phyloP scores from a whole-genome alignment of 2,113 vertebrate genomes.

The Gymnogyps californianus region DNA sequence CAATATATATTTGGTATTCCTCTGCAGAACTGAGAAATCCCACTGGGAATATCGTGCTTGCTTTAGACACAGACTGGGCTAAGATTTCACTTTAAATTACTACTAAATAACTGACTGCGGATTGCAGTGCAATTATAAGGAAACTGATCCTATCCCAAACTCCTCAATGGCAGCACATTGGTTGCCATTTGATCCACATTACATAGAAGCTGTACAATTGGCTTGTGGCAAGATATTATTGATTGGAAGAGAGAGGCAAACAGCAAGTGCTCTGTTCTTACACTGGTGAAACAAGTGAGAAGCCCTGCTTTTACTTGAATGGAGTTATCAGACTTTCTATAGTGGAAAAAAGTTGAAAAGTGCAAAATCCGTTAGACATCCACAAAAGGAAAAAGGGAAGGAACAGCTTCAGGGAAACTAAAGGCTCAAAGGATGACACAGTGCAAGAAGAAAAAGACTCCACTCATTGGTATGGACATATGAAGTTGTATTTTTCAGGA shows the following conservation, averaged over 20 bases:
- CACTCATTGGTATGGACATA: fast-evolving
- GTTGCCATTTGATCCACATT: neutral
- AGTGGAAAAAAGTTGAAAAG: neutral
- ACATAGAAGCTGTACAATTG: neutral
- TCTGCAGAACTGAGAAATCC: neutral
- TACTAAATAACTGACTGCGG: neutral
- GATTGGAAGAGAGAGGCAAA: neutral
- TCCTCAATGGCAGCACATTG: fast-evolving
- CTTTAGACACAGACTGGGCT: neutral
- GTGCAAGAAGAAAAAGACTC: neutral
- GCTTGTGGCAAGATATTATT: neutral
- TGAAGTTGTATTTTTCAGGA: neutral
- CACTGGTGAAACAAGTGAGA: neutral
- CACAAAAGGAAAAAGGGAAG: neutral
- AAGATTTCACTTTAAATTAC: neutral
- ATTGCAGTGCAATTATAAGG: neutral
- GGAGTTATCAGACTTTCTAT: neutral
- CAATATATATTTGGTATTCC: neutral
- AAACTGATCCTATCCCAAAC: neutral
- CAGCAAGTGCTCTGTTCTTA: neutral
- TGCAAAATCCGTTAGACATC: neutral
- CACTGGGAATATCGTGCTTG: neutral
- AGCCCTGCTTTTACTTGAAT: neutral
- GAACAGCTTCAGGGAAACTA: neutral
- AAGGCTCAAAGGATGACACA: neutral